Conservation (phyloP, 92 coral and sea anemone genomes). For the Porites divaricata region DNA sequence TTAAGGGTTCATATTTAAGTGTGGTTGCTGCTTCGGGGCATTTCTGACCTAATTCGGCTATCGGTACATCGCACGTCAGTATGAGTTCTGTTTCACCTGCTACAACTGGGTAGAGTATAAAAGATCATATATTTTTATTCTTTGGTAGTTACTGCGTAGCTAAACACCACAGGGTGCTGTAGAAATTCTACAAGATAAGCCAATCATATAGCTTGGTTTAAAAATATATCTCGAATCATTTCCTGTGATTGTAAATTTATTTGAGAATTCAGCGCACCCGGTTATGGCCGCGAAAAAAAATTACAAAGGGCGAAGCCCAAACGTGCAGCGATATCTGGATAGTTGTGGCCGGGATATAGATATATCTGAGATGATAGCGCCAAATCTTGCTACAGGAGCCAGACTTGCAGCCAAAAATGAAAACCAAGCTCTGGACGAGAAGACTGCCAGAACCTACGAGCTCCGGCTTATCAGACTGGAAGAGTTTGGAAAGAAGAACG, state of each 20-base stretch:
- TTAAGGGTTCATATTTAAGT: no score
- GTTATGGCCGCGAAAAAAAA: conserved; percentile 8
- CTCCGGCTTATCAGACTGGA: neutral
- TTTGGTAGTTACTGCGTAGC: no score
- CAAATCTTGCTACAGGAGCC: conserved; percentile 1
- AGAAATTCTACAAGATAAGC: no score
- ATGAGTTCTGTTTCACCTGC: no score
- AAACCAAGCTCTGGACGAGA: neutral
- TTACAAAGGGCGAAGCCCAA: neutral
- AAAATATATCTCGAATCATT: neutral
- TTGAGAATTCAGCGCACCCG: neutral
- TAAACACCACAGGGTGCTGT: no score
- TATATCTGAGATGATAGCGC: conserved; percentile 15
- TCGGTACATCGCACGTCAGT: no score
- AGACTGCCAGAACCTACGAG: neutral
- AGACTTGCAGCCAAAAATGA: neutral
- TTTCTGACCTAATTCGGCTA: no score
- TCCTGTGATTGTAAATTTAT: neutral
- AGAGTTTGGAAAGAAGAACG: neutral
- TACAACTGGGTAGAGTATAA: no score
- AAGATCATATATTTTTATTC: no score
- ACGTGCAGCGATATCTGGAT: conserved; percentile 5
- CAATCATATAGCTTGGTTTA: no score
- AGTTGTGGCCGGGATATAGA: conserved; percentile 20
- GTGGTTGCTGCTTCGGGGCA: no score